Percentiles rank a stretch among this genome's conserved stretches.
phyloP scores from a whole-genome alignment of 2,888 invertebrate species.

The Synergus japonicus region DNA sequence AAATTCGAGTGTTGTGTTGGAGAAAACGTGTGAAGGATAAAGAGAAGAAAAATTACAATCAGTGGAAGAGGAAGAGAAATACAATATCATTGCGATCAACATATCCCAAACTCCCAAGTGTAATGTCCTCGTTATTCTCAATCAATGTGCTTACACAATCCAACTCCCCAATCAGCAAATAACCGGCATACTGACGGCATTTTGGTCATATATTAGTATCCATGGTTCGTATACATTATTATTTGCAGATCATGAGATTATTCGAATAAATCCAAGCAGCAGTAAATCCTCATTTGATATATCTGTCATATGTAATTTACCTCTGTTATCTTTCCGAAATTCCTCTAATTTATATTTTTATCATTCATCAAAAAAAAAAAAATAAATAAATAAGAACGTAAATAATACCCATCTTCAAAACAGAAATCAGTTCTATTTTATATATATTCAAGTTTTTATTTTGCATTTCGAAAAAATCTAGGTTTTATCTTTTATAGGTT shows the following conservation, averaged over 20 bases:
- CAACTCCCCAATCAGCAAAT: slow-evolving; percentile 5
- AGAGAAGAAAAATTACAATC: background rate
- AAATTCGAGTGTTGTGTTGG: background rate
- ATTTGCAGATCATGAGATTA: background rate
- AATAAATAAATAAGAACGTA: background rate
- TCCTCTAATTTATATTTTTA: background rate
- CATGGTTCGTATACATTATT: background rate
- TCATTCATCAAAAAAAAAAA: background rate
- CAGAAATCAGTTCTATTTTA: background rate
- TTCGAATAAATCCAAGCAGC: background rate
- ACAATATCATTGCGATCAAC: background rate
- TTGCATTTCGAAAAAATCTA: too few species aligned
- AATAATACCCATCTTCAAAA: background rate
- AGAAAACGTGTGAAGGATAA: too few species aligned
- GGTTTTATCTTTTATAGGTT: too few species aligned
- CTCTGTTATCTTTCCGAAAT: background rate
- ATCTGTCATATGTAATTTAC: background rate
- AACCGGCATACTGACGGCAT: background rate
- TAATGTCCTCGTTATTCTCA: slow-evolving; percentile 10
- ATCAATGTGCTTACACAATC: slow-evolving; percentile 7
- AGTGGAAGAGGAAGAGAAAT: background rate
- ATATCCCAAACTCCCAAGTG: background rate
- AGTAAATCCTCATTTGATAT: background rate
- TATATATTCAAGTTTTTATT: too few species aligned
- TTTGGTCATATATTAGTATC: background rate